Evolutionary conservation across 30 jellyfish, hydroid and myxozoan genomes (phyloP).

Genomic region (Cassiopea andromeda): DNA sequence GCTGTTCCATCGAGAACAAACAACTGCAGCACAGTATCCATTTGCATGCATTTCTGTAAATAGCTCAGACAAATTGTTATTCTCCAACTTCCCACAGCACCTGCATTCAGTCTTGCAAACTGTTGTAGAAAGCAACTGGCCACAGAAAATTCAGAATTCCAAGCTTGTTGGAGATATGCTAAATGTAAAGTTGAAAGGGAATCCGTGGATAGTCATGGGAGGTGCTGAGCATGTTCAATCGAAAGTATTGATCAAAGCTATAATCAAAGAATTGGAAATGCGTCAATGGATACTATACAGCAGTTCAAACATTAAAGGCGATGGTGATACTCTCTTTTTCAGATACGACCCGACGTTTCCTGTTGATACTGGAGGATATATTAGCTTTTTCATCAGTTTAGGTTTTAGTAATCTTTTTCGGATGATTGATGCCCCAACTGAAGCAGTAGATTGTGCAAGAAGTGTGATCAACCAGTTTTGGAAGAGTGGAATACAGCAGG

Average conservation of each 20-base stretch:
- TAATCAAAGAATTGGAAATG: slow-evolving; percentile 3
- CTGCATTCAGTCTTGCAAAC: slow-evolving; percentile 5
- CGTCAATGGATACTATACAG: slow-evolving; percentile 46
- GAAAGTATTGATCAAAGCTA: slow-evolving; percentile 11
- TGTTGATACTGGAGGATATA: background rate
- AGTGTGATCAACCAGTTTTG: slow-evolving; percentile 4
- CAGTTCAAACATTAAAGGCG: slow-evolving; percentile 40
- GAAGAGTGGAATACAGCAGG: slow-evolving; percentile 46
- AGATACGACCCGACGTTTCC: slow-evolving; percentile 15
- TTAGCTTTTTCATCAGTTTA: slow-evolving; percentile 28
- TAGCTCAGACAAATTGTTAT: slow-evolving; percentile 39
- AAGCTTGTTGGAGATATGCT: slow-evolving; percentile 1
- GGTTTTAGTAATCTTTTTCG: slow-evolving; percentile 58
- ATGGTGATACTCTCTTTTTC: slow-evolving; percentile 39
- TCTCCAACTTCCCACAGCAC: slow-evolving; percentile 54
- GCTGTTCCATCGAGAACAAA: slow-evolving; percentile 68
- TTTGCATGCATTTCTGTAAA: slow-evolving; percentile 62
- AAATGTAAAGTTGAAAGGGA: slow-evolving; percentile 59
- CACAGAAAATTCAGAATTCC: slow-evolving; percentile 11
- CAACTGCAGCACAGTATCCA: slow-evolving; percentile 21
- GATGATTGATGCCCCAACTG: slow-evolving; percentile 31
- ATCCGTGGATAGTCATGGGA: slow-evolving; percentile 59
- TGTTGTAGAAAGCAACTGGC: slow-evolving; percentile 43
- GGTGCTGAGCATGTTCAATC: slow-evolving; percentile 4
- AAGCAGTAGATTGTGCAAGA: slow-evolving; percentile 21